These are phyloP conservation scores for Empis livida DNA, from an alignment of 2,888 invertebrate species.

Conservation along the genomic window DNA sequence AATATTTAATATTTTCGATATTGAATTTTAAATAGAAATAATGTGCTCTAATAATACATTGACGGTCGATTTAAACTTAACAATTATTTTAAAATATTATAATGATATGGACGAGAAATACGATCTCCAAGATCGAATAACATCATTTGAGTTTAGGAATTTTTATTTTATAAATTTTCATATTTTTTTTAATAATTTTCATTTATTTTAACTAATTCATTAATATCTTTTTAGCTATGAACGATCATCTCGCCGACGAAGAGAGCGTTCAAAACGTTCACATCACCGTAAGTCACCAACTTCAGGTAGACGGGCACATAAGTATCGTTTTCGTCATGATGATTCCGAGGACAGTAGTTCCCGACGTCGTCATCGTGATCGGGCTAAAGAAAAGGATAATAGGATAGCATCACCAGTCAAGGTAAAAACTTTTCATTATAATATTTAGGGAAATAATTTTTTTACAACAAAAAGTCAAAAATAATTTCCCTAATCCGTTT, in stretches of 20 bases:
- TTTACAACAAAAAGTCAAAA: not conserved
- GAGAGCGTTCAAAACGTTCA: constrained; percentile 76
- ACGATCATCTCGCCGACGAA: constrained; percentile 64
- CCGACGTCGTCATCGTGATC: constrained; percentile 33
- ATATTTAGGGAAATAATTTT: not conserved
- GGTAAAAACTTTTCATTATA: constrained; percentile 32
- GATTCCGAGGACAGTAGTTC: constrained; percentile 30
- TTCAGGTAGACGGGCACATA: constrained; percentile 59
- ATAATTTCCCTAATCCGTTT: not conserved
- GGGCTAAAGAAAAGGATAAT: constrained; percentile 33
- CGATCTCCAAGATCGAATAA: too few species aligned
- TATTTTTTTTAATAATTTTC: not conserved
- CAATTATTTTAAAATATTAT: too few species aligned
- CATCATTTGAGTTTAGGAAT: not conserved
- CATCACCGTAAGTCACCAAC: constrained; percentile 71
- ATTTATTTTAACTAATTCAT: constrained; percentile 7
- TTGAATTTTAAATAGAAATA: too few species aligned
- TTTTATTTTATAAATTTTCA: not conserved
- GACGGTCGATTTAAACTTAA: too few species aligned
- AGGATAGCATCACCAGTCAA: constrained; percentile 31
- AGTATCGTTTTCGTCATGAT: constrained; percentile 39
- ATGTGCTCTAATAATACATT: too few species aligned
- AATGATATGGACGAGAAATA: too few species aligned
- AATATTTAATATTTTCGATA: too few species aligned
- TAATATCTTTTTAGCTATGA: constrained; percentile 33